Evolutionary conservation across 2,888 invertebrate species (phyloP).

Genomic region (Catocala nupta): DNA sequence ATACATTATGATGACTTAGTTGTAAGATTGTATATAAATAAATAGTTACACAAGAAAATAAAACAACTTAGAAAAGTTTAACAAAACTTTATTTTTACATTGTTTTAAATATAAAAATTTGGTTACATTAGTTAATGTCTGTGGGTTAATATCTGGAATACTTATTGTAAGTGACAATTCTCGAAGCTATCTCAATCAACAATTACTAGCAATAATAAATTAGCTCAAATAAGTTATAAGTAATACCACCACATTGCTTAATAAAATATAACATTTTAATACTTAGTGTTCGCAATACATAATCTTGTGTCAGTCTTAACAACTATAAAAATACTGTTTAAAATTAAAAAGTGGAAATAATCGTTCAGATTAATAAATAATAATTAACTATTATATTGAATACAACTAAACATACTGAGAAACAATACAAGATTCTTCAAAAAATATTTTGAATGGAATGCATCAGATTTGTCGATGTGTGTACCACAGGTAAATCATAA

Average conservation of each 20-base stretch:
- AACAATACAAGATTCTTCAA: constrained; percentile 65
- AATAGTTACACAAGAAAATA: constrained; percentile 19
- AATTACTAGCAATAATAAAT: constrained; percentile 65
- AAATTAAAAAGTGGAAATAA: constrained; percentile 68
- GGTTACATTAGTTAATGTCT: constrained; percentile 78
- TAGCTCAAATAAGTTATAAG: constrained; percentile 71
- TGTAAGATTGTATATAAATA: too few species aligned
- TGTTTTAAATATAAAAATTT: constrained; percentile 77
- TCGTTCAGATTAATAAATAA: constrained; percentile 55
- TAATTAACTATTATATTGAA: constrained; percentile 45
- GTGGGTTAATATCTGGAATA: constrained; percentile 75
- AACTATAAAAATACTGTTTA: constrained; percentile 83
- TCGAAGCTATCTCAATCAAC: constrained; percentile 67
- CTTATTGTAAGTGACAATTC: constrained; percentile 69
- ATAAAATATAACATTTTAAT: constrained; percentile 75
- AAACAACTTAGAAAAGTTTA: constrained; percentile 66
- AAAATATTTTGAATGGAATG: constrained; percentile 74
- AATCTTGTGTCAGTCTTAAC: constrained; percentile 84
- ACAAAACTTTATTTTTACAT: constrained; percentile 78
- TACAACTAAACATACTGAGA: constrained; percentile 64
- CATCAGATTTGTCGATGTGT: constrained; percentile 54
- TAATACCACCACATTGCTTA: constrained; percentile 75
- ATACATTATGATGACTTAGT: too few species aligned
- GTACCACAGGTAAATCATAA: constrained; percentile 57
- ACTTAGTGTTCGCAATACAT: constrained; percentile 80